These are phyloP conservation scores for Microctenopoma lineatum DNA, from an alignment of 2,797 vertebrate species.

Conservation along the genomic window DNA sequence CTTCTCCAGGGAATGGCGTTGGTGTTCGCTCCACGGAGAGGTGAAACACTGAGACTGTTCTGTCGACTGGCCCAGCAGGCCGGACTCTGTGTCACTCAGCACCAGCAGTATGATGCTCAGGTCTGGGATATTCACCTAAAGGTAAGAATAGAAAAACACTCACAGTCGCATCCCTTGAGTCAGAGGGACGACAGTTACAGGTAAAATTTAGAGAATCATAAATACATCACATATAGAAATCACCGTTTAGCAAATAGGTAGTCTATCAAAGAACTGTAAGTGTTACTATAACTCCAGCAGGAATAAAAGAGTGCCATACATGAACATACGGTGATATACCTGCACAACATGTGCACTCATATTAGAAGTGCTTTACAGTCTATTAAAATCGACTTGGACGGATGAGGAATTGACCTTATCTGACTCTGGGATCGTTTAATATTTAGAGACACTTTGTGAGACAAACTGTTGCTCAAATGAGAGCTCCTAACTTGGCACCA, in stretches of 20 bases:
- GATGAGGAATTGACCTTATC: slow-evolving; percentile 5
- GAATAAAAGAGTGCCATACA: not conserved
- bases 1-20: slow-evolving; percentile 90
- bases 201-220: not conserved
- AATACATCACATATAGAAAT: too few relatives aligned
- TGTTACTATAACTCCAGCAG: not conserved
- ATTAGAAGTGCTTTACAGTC: not conserved
- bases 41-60: slow-evolving; percentile 93
- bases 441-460: slow-evolving; percentile 31
- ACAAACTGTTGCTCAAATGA: slow-evolving; percentile 37
- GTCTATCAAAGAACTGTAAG: not conserved
- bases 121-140: slow-evolving; percentile 96
- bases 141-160: slow-evolving; percentile 76
- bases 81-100: slow-evolving; percentile 90
- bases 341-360: not conserved
- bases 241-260: not conserved
- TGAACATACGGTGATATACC: not conserved
- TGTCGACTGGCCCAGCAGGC: slow-evolving; percentile 92
- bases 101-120: slow-evolving; percentile 95
- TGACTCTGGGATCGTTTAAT: slow-evolving; percentile 15
- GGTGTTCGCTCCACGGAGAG: slow-evolving; percentile 93
- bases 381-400: not conserved
- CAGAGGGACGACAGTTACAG: not conserved
- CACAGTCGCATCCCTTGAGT: too few relatives aligned
- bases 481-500: slow-evolving; percentile 48